A percentile compares a stretch with the other conserved stretches of the same genome.
phyloP scores from a whole-genome alignment of 2,888 invertebrate genomes.

The Buathra laborator region DNA sequence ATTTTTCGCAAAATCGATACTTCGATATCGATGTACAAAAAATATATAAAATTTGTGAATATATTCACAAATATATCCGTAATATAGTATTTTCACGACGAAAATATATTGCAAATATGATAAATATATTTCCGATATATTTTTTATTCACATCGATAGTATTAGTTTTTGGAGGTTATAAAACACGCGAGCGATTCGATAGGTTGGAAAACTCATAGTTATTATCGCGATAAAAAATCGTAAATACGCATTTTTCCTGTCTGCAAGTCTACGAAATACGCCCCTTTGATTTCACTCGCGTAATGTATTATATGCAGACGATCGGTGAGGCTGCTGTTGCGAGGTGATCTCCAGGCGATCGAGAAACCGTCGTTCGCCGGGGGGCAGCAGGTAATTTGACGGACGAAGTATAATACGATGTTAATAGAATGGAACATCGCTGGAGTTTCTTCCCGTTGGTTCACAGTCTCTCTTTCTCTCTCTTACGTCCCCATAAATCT shows the following conservation, averaged over 20 bases:
- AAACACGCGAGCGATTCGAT: neutral
- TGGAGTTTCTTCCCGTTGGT: constrained; percentile 44
- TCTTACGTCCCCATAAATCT: constrained; percentile 82
- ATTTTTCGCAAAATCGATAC: too few species aligned
- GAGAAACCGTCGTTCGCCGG: constrained; percentile 47
- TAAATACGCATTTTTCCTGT: too few species aligned
- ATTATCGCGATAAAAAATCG: neutral
- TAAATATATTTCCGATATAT: too few species aligned
- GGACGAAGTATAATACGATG: constrained; percentile 65
- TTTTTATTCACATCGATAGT: constrained; percentile 5
- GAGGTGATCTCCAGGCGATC: constrained; percentile 4
- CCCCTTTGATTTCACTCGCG: neutral
- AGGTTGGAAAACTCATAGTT: constrained; percentile 44
- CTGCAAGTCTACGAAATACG: too few species aligned
- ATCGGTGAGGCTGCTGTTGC: neutral
- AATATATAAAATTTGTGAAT: too few species aligned
- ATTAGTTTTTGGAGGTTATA: neutral
- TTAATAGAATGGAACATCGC: constrained; percentile 83
- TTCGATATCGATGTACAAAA: too few species aligned
- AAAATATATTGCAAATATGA: too few species aligned
- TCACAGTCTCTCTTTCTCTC: constrained; percentile 26
- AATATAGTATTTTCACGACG: too few species aligned
- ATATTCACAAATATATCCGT: too few species aligned
- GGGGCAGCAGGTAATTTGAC: constrained; percentile 66
- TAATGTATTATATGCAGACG: constrained; percentile 22